Conservation (phyloP, 2,113 vertebrate species). For the Laterallus jamaicensis region DNA sequence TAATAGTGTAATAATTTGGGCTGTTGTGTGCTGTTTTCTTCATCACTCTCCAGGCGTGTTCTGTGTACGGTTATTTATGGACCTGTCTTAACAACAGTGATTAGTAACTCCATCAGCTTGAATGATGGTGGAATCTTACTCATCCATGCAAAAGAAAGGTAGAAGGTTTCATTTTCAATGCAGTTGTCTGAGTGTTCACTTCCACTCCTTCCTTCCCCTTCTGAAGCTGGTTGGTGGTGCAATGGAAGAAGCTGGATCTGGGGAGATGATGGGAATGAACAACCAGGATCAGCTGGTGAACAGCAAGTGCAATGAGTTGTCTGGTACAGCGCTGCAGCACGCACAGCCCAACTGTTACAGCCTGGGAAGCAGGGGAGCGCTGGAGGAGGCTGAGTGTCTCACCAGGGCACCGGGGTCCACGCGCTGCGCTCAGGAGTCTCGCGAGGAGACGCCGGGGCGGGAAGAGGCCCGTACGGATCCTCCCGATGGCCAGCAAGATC, state of each 20-base stretch:
- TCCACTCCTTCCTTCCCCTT: neutral
- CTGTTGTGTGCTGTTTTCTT: neutral
- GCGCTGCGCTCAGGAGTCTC: slow-evolving; percentile 77
- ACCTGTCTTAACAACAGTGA: neutral
- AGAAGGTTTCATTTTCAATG: neutral
- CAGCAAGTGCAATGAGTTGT: slow-evolving; percentile 42
- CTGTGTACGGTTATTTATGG: neutral
- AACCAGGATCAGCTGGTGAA: slow-evolving; percentile 74
- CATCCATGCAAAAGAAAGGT: neutral
- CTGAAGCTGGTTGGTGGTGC: slow-evolving; percentile 70
- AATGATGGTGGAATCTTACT: neutral
- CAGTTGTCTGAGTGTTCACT: neutral
- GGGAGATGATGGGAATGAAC: slow-evolving; percentile 77
- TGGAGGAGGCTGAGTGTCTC: slow-evolving; percentile 60
- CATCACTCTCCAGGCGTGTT: neutral
- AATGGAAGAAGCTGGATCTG: slow-evolving; percentile 82
- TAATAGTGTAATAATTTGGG: neutral
- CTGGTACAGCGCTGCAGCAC: slow-evolving; percentile 68
- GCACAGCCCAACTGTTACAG: slow-evolving; percentile 71
- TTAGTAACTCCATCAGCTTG: neutral
- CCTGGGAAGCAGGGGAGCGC: neutral
- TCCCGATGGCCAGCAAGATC: slow-evolving; percentile 86
- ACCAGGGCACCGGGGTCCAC: slow-evolving; percentile 63
- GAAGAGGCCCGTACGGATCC: slow-evolving; percentile 87
- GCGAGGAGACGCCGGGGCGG: slow-evolving; percentile 87